Percentiles rank a stretch among this genome's conserved stretches.
Conservation (phyloP, 2,888 invertebrate species). For the Gastracanthus pulcherrimus region DNA sequence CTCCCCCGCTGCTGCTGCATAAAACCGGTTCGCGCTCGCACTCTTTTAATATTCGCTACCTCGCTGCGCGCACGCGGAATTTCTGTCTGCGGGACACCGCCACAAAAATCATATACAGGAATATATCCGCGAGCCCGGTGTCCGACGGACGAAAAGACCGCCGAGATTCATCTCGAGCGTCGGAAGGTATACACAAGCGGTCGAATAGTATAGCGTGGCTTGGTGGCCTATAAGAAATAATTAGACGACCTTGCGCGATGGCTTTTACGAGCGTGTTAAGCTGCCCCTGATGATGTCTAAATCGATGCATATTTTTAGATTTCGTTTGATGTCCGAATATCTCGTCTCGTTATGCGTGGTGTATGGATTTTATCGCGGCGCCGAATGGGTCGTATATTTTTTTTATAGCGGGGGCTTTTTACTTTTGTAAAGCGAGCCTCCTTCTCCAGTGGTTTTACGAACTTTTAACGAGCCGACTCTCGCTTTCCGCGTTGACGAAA, state of each 20-base stretch:
- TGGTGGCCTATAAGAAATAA: slow-evolving; percentile 44
- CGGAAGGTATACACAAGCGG: too few relatives aligned
- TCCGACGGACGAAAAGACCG: background rate
- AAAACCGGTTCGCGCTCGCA: slow-evolving; percentile 36
- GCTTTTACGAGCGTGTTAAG: slow-evolving; percentile 47
- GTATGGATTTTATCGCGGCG: slow-evolving; percentile 16
- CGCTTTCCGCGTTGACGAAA: background rate
- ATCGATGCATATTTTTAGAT: slow-evolving; percentile 42
- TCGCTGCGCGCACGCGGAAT: background rate
- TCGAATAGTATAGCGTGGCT: background rate
- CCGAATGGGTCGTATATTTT: background rate
- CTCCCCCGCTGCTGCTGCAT: background rate
- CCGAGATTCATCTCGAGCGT: too few relatives aligned
- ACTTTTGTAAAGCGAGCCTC: background rate
- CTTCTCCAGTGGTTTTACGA: background rate
- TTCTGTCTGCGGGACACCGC: slow-evolving; percentile 15
- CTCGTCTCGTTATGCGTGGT: background rate
- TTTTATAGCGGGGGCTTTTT: background rate
- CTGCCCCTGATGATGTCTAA: slow-evolving; percentile 52
- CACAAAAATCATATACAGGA: slow-evolving; percentile 24
- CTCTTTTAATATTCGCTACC: slow-evolving; percentile 22
- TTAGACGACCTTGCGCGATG: slow-evolving; percentile 30
- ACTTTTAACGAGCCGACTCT: background rate
- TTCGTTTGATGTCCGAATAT: slow-evolving; percentile 3
- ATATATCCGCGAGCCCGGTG: background rate